Percentiles rank a stretch among this genome's conserved stretches.
Evolutionary conservation across 2,797 vertebrate genomes (phyloP).

Genomic region (Paratrypauchen microcephalus): DNA sequence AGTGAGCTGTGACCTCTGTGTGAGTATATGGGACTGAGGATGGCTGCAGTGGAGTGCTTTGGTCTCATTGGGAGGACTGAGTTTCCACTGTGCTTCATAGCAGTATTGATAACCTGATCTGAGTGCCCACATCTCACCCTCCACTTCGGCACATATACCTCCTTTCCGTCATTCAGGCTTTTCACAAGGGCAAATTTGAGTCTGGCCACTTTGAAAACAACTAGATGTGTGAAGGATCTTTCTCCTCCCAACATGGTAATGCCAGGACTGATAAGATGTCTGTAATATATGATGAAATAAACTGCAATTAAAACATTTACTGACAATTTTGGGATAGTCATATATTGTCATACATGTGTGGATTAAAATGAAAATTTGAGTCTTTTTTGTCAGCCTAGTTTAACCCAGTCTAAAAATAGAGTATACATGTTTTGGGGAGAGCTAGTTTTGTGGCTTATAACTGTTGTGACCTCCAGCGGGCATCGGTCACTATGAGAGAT

Average conservation of each 20-base stretch:
- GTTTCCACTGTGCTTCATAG: slow-evolving; percentile 63
- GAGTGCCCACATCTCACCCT: slow-evolving; percentile 41
- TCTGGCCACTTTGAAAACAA: background rate
- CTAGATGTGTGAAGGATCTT: background rate
- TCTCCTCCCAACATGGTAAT: too few species aligned
- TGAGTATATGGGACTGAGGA: slow-evolving; percentile 39
- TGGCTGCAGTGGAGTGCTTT: slow-evolving; percentile 53
- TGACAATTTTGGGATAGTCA: background rate
- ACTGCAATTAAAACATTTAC: background rate
- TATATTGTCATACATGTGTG: background rate
- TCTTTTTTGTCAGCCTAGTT: background rate
- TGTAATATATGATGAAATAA: background rate
- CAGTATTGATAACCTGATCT: slow-evolving; percentile 67
- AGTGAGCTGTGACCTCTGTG: slow-evolving; percentile 56
- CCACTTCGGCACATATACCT: slow-evolving; percentile 14
- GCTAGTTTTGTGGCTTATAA: too few species aligned
- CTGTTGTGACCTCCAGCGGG: too few species aligned
- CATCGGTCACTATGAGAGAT: too few species aligned
- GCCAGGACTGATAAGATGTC: background rate
- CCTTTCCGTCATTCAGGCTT: slow-evolving; percentile 1
- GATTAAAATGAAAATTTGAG: background rate
- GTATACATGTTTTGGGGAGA: too few species aligned
- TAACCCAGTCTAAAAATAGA: background rate
- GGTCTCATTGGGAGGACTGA: slow-evolving; percentile 69
- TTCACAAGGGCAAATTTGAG: slow-evolving; percentile 5